Evolutionary conservation across 1,140 invertebrate species (phyloP), one percentile per base, ranked within the genome.

Genomic region (Drosophila arawakana): DNA sequence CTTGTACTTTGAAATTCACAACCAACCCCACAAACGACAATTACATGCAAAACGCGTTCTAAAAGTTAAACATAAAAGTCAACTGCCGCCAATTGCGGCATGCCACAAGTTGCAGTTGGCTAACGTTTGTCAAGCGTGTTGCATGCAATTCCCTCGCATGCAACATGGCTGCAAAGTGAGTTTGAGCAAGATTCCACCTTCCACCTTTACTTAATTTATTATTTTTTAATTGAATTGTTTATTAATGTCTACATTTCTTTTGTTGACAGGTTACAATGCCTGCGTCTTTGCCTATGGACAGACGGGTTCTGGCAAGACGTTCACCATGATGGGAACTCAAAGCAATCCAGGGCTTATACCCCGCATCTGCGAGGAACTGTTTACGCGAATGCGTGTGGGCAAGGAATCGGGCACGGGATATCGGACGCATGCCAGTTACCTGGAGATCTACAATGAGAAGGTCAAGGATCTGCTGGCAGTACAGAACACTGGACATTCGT

Each of bases 301-400:
- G 76, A 92, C 91, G 11, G 98, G 98, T 86, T 98, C 97, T 89
- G 98, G 98, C 25, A 99, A 99, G 94, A 98, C 98, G 0, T 99
- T 98, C 92, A 99, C 98, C 0, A 99, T 99, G 98, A 99, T 99
- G 98, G 98, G 98, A 30, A 96, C 96, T 0, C 93, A 94, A 62
- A 95, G 96, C 83, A 95, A 95, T 88, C 96, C 95, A 89, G 97
- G 97, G 3, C 93, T 98, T 30, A 98, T 98, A 91, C 97, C 97
- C 0, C 94, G 97, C 69, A 98, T 98, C 75, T 97, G 96, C 85
- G 95, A 97, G 79, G 95, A 95, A 61, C 91, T 96, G 11, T 97
- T 97, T 89, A 94, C 95, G 3, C 94, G 95, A 46, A 96, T 96
- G 94, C 95, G 95, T 15, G 94, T 96, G 10, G 95, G 96, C 50